Evolutionary conservation across 2,888 invertebrate species (phyloP), one percentile per base, ranked within the genome.

Genomic region (Temnothorax unifasciatus): DNA sequence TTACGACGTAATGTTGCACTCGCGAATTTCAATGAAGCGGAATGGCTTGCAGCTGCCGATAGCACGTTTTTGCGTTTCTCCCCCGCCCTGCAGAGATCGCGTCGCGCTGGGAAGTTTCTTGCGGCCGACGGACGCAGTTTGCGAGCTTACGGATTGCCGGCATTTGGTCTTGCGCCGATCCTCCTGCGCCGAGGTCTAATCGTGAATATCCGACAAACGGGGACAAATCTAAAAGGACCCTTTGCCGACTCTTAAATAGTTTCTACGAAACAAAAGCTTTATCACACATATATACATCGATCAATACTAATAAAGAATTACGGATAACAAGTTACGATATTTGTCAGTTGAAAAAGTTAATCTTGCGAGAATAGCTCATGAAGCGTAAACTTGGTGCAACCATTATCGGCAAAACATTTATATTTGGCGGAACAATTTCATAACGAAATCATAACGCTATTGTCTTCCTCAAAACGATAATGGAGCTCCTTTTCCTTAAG

Each of bases 21-120:
- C 75, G 76, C 71, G 76, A 88, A 86, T 88, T 88, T 84, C 86
- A 84, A 86, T 86, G 84, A 86, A 87, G 63, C 75, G 71, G 77
- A 73, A 64, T 64, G 52, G 64, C 71, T 71, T 50, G 71, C 79
- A 81, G 79, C 79, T 81, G 79, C 79, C 71, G 79, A 81, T 81
- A 81, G 50, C 61, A 71, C 47, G 79, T 81, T 81, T 81, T 81
- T 81, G 64, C 68, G 68, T 61, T 69, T 59, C 29, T 66, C 47
- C 11, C 76, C 66, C 68, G n/a, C n/a, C 68, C 68, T 4, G 47
- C 75, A 25, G 34, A 47, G 21, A 61, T 81, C 79, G 38, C 79
- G 77, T 68, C 47, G 66, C 66, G 4, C 44, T 44, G 59, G 21
- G 21, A 69, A 69, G 25, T 81, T 81, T 81, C 79, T 81, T 81